Evolutionary conservation across 2,888 invertebrate genomes (phyloP), one percentile per base, ranked within the genome.

Genomic region (Panzeria rudis): DNA sequence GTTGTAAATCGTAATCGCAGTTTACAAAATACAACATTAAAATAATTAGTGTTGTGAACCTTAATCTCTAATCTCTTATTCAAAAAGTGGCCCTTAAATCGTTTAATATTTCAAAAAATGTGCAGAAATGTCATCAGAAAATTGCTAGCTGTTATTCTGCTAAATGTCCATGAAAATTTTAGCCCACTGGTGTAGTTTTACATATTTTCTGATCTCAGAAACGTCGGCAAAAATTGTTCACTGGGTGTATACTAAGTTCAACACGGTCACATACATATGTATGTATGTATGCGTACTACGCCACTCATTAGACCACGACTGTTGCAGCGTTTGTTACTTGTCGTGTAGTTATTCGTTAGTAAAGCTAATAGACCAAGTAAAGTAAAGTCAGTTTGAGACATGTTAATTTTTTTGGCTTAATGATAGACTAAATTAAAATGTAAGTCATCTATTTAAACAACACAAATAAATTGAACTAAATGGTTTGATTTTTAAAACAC

Each of bases 401-500:
- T 62, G 32, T 62, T 17, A 23, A 32, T 1, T 20, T 56, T 62
- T 79, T 79, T 78, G 17, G 38, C 52, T 71, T 61, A 71, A 52
- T 78, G n/a, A 20, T 56, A 76, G 6, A 5, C 20, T 17, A 17
- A 47, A 17, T 7, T 47, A 4, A 20, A 50, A 50, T 52, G 23
- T 23, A 23, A 17, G 17, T 3, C 11, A 50, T 50, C 2, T 50
- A 20, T 20, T 50, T 2, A 20, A 50, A 11, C 50, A 20, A 41
- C 11, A 52, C 3, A 23, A 9, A 52, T 23, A 23, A 11, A 23
- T 52, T 23, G 6, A 23, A 23, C 3, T 23, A 4, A 52, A 23
- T 23, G 3, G 23, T 23, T 20, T 50, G 0, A 50, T 50, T 20
- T 50, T 20, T 20, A 20, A 50, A 50, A 20, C 8, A 44, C 3